phyloP scores from a whole-genome alignment of 2,797 vertebrate species.

The Phyllotis vaccarum region DNA sequence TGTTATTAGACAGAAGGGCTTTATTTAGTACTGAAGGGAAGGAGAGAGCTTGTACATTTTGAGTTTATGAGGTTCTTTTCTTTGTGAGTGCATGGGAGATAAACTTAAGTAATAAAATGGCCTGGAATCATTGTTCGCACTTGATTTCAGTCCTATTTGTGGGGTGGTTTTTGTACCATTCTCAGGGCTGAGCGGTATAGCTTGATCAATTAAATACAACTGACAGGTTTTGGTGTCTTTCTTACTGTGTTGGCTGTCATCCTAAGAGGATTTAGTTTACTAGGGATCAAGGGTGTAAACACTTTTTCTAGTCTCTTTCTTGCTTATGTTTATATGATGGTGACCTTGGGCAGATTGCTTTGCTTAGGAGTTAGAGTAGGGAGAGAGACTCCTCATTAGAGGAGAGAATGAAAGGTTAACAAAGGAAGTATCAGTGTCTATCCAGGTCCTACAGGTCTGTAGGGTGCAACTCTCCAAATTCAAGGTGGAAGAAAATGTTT shows the following conservation, averaged over 20 bases:
- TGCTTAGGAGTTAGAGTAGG: neutral
- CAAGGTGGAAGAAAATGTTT: constrained; percentile 30
- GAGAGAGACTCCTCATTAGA: neutral
- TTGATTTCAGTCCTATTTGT: constrained; percentile 3
- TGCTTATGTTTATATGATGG: neutral
- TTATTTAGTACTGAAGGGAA: neutral
- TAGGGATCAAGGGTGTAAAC: neutral
- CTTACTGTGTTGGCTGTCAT: neutral
- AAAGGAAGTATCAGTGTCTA: neutral
- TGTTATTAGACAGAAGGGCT: constrained; percentile 4
- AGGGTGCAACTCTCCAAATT: constrained; percentile 16
- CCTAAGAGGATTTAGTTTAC: neutral
- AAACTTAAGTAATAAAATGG: constrained; percentile 14
- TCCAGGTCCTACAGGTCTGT: neutral
- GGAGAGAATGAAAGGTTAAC: neutral
- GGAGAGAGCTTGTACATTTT: neutral
- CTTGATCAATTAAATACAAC: neutral
- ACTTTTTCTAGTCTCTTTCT: no score
- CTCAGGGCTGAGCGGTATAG: constrained; percentile 3
- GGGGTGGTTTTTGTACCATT: constrained; percentile 7
- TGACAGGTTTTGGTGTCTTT: neutral
- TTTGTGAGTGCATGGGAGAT: neutral
- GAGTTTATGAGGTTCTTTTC: constrained; percentile 48
- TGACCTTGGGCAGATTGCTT: neutral
- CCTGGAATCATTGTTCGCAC: constrained; percentile 10